Evolutionary conservation across 2,888 invertebrate species (phyloP).

Genomic region (Vannuccia rotundouncinata): DNA sequence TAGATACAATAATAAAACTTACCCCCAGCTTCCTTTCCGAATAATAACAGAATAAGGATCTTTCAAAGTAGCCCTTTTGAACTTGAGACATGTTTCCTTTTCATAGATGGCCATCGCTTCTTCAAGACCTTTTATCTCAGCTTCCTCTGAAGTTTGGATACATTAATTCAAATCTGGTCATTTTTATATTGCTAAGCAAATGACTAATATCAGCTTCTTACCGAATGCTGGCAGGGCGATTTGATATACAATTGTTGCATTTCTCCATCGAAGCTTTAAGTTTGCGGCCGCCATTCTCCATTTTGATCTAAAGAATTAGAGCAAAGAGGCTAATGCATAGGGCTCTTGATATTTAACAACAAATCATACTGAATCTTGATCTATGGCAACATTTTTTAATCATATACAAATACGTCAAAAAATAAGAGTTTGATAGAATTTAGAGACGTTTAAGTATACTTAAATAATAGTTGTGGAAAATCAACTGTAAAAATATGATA

Average conservation of each 20-base stretch:
- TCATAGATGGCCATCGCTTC: conserved; percentile 30
- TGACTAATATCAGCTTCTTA: conserved; percentile 4
- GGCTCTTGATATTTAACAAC: too few species aligned
- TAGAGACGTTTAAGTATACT: too few species aligned
- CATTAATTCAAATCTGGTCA: not conserved
- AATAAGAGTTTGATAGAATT: too few species aligned
- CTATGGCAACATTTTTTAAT: too few species aligned
- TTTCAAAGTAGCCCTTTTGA: conserved; percentile 2
- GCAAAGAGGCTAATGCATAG: too few species aligned
- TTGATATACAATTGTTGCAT: conserved; percentile 37
- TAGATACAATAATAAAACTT: not conserved
- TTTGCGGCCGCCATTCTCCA: conserved; percentile 28
- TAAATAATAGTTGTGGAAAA: too few species aligned
- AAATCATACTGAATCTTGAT: too few species aligned
- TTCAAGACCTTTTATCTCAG: conserved; percentile 25
- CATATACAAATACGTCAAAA: too few species aligned
- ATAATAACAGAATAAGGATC: conserved; percentile 35
- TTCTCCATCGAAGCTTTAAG: conserved; percentile 29
- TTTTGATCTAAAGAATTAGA: not conserved
- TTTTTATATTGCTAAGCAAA: not conserved
- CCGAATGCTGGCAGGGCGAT: conserved; percentile 32
- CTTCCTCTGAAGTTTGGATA: conserved; percentile 3
- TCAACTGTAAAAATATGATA: too few species aligned
- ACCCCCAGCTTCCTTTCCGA: conserved; percentile 28
- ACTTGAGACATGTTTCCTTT: conserved; percentile 36